Conservation (phyloP, 2,888 invertebrate genomes). For the Augiades crinisus region DNA sequence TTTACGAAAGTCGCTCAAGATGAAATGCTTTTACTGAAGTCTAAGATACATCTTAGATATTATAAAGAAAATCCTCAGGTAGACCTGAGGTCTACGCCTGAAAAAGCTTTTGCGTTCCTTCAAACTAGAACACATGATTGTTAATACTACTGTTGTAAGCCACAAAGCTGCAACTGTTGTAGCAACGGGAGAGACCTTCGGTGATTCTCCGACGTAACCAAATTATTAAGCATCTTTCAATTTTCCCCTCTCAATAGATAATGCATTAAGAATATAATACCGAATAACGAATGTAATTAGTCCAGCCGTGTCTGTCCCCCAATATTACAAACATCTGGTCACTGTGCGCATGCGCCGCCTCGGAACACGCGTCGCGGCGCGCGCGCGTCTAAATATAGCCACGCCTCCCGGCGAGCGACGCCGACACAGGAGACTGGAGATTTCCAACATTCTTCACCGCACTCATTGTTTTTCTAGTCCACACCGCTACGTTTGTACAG, state of each 20-base stretch:
- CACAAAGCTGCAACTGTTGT: no score
- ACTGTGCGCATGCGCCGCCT: slow-evolving; percentile 35
- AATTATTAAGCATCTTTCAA: no score
- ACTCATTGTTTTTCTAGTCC: slow-evolving; percentile 44
- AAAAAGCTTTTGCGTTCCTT: no score
- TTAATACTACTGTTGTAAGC: no score
- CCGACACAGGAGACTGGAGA: slow-evolving; percentile 59
- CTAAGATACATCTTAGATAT: no score
- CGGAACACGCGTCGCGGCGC: slow-evolving; percentile 64
- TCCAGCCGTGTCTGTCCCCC: slow-evolving; percentile 25
- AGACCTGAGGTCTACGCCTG: no score
- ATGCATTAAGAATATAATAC: slow-evolving; percentile 4
- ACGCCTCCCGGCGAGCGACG: slow-evolving; percentile 59
- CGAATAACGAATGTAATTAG: slow-evolving; percentile 15
- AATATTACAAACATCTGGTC: slow-evolving; percentile 37
- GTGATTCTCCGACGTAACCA: no score
- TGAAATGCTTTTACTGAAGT: no score
- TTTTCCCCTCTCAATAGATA: not conserved
- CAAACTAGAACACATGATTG: no score
- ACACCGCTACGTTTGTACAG: not conserved
- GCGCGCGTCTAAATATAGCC: slow-evolving; percentile 70
- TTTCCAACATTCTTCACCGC: slow-evolving; percentile 67
- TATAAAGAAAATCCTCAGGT: no score
- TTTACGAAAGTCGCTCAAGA: no score
- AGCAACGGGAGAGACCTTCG: no score